Percentiles rank a stretch among this genome's conserved stretches.
Evolutionary conservation across 2,888 invertebrate species (phyloP).

Genomic region (Drosophila helvetica): DNA sequence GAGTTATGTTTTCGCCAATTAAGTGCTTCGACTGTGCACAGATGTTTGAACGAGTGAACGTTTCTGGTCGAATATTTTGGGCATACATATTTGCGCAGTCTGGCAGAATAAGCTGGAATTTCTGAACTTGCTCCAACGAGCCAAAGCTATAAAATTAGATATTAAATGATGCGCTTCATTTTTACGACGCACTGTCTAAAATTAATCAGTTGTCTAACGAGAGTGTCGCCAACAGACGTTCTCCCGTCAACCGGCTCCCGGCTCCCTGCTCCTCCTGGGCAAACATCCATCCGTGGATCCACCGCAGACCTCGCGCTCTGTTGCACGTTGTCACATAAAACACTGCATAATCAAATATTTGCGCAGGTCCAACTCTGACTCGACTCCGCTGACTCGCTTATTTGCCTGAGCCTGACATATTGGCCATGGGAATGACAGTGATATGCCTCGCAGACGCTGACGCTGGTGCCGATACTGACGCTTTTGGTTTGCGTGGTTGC

Average conservation of each 20-base stretch:
- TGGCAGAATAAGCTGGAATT: not conserved
- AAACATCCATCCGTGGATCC: constrained; percentile 31
- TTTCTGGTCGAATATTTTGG: not conserved
- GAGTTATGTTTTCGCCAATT: not conserved
- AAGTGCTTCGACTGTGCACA: not conserved
- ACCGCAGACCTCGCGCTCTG: constrained; percentile 10
- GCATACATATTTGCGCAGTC: not conserved
- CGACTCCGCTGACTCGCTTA: constrained; percentile 42
- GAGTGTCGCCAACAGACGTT: constrained; percentile 13
- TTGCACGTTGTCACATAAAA: constrained; percentile 64
- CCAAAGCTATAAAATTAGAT: constrained; percentile 40
- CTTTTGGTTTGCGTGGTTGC: constrained; percentile 42
- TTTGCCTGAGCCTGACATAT: constrained; percentile 77
- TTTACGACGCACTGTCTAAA: constrained; percentile 58
- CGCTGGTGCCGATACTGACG: constrained; percentile 73
- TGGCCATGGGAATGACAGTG: constrained; percentile 42
- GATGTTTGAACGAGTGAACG: not conserved
- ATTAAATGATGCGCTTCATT: constrained; percentile 37
- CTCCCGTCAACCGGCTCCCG: not conserved
- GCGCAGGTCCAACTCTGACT: constrained; percentile 36
- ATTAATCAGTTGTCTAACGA: constrained; percentile 47
- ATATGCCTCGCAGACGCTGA: constrained; percentile 57
- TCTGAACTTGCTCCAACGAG: not conserved
- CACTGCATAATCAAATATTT: constrained; percentile 77
- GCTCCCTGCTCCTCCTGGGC: constrained; percentile 7